These are phyloP conservation scores for Nothobranchius furzeri DNA, from an alignment of 2,113 vertebrate genomes.

Conservation along the genomic window DNA sequence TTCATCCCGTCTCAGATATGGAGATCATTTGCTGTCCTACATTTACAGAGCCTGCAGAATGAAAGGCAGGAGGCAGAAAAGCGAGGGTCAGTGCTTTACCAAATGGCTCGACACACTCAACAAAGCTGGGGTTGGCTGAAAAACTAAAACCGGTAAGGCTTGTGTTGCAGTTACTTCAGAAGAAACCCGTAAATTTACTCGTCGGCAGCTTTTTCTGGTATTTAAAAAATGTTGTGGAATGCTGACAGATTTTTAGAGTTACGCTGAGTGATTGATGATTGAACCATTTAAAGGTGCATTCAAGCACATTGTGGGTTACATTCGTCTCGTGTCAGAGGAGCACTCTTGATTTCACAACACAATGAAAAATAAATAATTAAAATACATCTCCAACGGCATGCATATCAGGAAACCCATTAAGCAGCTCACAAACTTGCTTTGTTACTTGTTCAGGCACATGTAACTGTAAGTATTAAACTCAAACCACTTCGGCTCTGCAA, in stretches of 20 bases:
- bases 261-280: neutral
- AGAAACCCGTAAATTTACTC: too few relatives aligned
- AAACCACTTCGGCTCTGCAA: conserved; percentile 31
- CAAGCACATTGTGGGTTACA: neutral
- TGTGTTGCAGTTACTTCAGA: too few relatives aligned
- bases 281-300: neutral
- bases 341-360: conserved; percentile 16
- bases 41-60: conserved; percentile 23
- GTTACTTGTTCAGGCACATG: neutral
- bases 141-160: neutral
- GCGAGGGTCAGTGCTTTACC: conserved; percentile 14
- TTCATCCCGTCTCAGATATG: conserved; percentile 51
- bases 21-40: conserved; percentile 42
- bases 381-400: conserved; percentile 12
- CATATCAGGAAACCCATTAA: neutral
- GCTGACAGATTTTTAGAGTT: too few relatives aligned
- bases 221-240: too few relatives aligned
- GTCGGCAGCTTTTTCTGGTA: too few relatives aligned
- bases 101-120: conserved; percentile 8
- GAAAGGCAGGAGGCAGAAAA: conserved; percentile 10
- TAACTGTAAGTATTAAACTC: too few relatives aligned
- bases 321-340: conserved; percentile 3
- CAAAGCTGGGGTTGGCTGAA: neutral
- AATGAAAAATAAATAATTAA: neutral
- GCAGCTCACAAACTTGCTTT: neutral